A percentile compares a stretch with the other conserved stretches of the same genome.
Conservation (phyloP, 64 coral and sea anemone species). For the Montipora foliosa region DNA sequence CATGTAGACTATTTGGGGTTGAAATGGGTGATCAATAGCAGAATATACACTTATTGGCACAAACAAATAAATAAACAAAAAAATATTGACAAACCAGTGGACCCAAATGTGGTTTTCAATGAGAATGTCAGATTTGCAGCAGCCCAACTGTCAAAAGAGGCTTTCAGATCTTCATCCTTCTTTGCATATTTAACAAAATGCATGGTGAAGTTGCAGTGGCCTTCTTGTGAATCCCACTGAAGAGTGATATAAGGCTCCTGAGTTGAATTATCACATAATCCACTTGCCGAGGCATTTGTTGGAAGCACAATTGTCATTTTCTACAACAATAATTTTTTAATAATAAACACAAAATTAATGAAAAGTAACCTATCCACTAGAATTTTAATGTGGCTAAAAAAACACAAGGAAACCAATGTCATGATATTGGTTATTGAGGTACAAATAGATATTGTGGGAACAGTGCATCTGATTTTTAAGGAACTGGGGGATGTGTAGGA, state of each 20-base stretch:
- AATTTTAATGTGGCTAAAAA: no score
- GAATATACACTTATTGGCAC: neutral
- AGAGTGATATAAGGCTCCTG: conserved; percentile 2
- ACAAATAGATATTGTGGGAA: no score
- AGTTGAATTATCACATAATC: neutral
- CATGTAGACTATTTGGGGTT: no score
- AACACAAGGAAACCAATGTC: no score
- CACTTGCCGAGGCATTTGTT: neutral
- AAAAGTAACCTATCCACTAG: no score
- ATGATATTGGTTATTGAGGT: no score
- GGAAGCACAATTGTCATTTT: neutral
- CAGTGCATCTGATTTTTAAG: no score
- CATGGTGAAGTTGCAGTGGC: conserved; percentile 17
- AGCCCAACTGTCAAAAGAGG: neutral
- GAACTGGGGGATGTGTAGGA: no score
- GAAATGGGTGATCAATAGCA: no score
- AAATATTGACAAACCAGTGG: neutral
- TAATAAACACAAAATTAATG: no score
- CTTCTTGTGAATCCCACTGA: neutral
- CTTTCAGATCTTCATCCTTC: no score
- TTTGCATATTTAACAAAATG: neutral
- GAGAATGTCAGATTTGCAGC: conserved; percentile 31
- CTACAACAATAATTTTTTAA: neutral
- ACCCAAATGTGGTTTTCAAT: neutral
- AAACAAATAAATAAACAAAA: neutral